Base-by-base conservation (phyloP, 2,797 vertebrate species). In the Selene dorsalis region DNA sequence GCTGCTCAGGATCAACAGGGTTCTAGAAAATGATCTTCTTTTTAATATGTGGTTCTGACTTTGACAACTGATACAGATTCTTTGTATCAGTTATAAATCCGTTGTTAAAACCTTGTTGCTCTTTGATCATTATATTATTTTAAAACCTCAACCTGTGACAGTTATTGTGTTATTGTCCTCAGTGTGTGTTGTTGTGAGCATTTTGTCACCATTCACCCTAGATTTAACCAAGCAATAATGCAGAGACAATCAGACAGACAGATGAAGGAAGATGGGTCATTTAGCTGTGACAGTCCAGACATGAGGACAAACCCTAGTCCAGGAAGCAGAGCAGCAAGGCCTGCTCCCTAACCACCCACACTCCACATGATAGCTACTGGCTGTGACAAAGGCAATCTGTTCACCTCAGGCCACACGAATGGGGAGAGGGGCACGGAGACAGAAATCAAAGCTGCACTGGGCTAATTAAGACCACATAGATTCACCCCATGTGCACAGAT, bases 341-440 rank as follows among this genome's bases (percentile, higher is more conserved):
- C 57, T n/a, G 47, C 61, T 52, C 73, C 62, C 55, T 55, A 81
- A 79, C 73, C 80, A 77, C 73, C 78, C 77, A 59, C 83, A 76
- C 80, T 69, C 80, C 69, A 75, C 83, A 79, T 61, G 77, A 79
- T 28, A 10, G 30, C 66, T 60, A 20, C 77, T 80, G 71, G 82
- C 72, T 83, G 84, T 63, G 74, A 79, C 75, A 56, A 48, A 80
- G 75, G 67, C 82, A 80, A 60, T 80, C 76, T 86, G 86, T 78
- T 82, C 79, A 73, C 73, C 76, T 80, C 41, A 4, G 61, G 68
- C 50, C 57, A 24, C 22, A 11, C 28, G 64, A 60, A 17, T 41
- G 38, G 43, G 0, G 3, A 32, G 16, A 45, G 9, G 52, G 73
- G 3, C 30, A 52, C 11, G 16, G 35, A 59, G 43, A 28, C 17